Evolutionary conservation across 2,113 vertebrate genomes (phyloP).

Genomic region (Setophaga coronata): DNA sequence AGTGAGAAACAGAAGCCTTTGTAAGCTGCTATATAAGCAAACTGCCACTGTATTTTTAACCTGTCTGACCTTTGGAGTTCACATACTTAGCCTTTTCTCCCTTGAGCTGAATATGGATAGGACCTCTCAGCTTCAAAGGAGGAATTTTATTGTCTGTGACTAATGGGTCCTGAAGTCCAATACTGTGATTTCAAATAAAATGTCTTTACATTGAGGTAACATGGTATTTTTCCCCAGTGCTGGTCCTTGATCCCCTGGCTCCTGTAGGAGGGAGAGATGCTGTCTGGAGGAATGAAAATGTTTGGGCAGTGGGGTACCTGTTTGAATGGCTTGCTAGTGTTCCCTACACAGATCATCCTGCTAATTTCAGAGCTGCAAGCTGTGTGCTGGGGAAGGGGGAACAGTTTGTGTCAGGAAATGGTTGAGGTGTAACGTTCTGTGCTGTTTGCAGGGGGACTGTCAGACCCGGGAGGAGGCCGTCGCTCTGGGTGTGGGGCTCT

Average conservation of each 20-base stretch:
- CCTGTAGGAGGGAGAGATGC: background rate
- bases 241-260: background rate
- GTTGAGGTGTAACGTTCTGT: conserved; percentile 21
- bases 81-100: background rate
- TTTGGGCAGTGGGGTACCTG: background rate
- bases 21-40: background rate
- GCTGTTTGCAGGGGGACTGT: conserved; percentile 88
- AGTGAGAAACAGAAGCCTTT: background rate
- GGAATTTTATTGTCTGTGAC: conserved; percentile 2
- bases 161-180: background rate
- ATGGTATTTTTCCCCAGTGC: background rate
- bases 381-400: background rate
- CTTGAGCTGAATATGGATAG: background rate
- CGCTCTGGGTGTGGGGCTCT: conserved; percentile 92
- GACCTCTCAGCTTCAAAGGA: background rate
- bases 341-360: background rate
- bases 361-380: conserved; percentile 21
- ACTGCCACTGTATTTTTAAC: background rate
- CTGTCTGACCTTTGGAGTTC: background rate
- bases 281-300: background rate
- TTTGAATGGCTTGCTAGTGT: conserved; percentile 40
- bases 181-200: background rate
- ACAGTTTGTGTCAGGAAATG: background rate
- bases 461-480: conserved; percentile 94
- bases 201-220: background rate